Conservation (phyloP, 2,797 vertebrate genomes). For the Pseudocheirus occidentalis region DNA sequence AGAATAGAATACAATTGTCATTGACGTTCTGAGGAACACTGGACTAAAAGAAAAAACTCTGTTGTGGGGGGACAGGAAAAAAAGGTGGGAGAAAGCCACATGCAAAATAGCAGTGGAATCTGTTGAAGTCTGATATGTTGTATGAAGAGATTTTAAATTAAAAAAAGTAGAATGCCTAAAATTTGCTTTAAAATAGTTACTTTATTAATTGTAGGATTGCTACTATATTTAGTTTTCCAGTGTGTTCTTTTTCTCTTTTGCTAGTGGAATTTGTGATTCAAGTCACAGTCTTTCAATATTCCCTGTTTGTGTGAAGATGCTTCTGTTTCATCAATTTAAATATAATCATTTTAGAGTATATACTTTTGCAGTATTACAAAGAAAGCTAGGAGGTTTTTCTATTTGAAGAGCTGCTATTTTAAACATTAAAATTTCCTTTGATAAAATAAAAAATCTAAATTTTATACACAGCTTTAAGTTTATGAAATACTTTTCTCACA, state of each 20-base stretch:
- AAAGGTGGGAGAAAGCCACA: slow-evolving; percentile 28
- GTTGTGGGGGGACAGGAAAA: background rate
- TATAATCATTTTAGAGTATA: slow-evolving; percentile 63
- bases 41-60: background rate
- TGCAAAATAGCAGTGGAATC: background rate
- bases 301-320: slow-evolving; percentile 31
- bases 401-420: slow-evolving; percentile 49
- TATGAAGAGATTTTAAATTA: slow-evolving; percentile 30
- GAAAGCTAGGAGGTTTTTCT: slow-evolving; percentile 47
- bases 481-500: background rate
- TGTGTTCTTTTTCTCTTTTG: slow-evolving; percentile 34
- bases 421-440: slow-evolving; percentile 65
- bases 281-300: slow-evolving; percentile 51
- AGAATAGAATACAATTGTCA: slow-evolving; percentile 47
- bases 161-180: slow-evolving; percentile 55
- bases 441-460: slow-evolving; percentile 44
- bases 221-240: slow-evolving; percentile 47
- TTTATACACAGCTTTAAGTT: slow-evolving; percentile 28
- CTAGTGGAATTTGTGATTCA: slow-evolving; percentile 56
- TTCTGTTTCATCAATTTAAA: slow-evolving; percentile 61
- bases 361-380: slow-evolving; percentile 65
- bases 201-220: slow-evolving; percentile 66
- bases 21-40: background rate
- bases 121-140: background rate
- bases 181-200: slow-evolving; percentile 68